phyloP scores from a whole-genome alignment of 1,140 invertebrate species.

The Monochamus saltuarius region DNA sequence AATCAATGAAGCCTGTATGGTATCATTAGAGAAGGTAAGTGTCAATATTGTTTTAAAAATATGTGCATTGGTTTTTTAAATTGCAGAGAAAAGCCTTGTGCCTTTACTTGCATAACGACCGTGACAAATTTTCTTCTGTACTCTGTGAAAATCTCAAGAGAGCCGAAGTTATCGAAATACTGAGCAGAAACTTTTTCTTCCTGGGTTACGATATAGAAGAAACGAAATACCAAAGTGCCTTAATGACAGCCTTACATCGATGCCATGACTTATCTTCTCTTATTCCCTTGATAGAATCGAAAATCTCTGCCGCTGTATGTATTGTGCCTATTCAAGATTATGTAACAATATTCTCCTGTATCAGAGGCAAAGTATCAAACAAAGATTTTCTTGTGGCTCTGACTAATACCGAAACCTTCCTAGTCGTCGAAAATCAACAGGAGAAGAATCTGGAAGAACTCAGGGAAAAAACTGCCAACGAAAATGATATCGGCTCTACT shows the following conservation, averaged over 20 bases:
- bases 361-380: conserved; percentile 26
- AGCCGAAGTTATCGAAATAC: conserved; percentile 20
- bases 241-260: conserved; percentile 26
- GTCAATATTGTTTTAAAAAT: no score
- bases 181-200: conserved; percentile 28
- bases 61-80: no score
- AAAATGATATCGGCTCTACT: conserved; percentile 27
- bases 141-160: conserved; percentile 26
- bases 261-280: conserved; percentile 21
- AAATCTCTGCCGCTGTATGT: conserved; percentile 22
- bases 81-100: conserved; percentile 31
- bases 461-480: conserved; percentile 4
- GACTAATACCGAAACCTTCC: conserved; percentile 18
- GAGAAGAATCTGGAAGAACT: conserved; percentile 26
- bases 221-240: conserved; percentile 26
- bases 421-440: conserved; percentile 21
- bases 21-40: conserved; percentile 26
- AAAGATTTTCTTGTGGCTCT: conserved; percentile 25
- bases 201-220: conserved; percentile 36
- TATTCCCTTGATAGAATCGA: conserved; percentile 17
- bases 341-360: conserved; percentile 24
- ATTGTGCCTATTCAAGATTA: conserved; percentile 28
- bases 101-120: conserved; percentile 37
- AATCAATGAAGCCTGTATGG: conserved; percentile 20
- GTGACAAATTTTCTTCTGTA: conserved; percentile 29